A percentile compares a stretch with the other conserved stretches of the same genome.
Evolutionary conservation across 2,797 vertebrate species (phyloP).

Genomic region (Tachyglossus aculeatus): DNA sequence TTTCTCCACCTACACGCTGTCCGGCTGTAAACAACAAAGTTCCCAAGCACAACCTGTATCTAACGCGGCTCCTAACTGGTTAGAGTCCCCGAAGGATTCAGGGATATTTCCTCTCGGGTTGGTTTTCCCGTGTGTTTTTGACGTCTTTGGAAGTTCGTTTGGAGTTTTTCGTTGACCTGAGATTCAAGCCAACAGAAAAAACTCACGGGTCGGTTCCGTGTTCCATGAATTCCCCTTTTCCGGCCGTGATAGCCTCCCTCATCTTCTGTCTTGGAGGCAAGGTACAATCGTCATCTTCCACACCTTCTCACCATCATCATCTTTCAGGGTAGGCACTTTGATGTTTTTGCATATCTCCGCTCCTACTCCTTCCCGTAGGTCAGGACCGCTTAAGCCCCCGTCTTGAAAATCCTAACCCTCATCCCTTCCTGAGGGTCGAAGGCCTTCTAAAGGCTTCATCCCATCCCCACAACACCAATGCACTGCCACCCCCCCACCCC

Average conservation of each 20-base stretch:
- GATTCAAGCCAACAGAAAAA: not conserved
- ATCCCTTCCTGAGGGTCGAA: not conserved
- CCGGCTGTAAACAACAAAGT: not conserved
- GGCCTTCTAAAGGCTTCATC: too few relatives aligned
- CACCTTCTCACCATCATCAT: not conserved
- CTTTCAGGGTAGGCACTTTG: not conserved
- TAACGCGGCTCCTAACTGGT: not conserved
- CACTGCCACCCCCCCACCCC: too few relatives aligned
- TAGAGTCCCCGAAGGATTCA: not conserved
- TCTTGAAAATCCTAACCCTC: not conserved
- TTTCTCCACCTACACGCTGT: constrained; percentile 11
- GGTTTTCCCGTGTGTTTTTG: not conserved
- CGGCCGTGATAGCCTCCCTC: too few relatives aligned
- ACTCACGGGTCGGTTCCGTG: not conserved
- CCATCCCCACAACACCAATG: too few relatives aligned
- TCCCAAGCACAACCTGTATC: not conserved
- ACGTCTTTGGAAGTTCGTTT: not conserved
- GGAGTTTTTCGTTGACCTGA: not conserved
- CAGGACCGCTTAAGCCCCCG: too few relatives aligned
- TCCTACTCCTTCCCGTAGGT: rapidly evolving
- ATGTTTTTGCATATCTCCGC: not conserved
- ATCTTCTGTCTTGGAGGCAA: not conserved
- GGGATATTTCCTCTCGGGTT: not conserved
- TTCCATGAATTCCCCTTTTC: too few relatives aligned
- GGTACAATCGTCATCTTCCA: not conserved